phyloP scores from a whole-genome alignment of 2,113 vertebrate genomes.

The Turnix velox region DNA sequence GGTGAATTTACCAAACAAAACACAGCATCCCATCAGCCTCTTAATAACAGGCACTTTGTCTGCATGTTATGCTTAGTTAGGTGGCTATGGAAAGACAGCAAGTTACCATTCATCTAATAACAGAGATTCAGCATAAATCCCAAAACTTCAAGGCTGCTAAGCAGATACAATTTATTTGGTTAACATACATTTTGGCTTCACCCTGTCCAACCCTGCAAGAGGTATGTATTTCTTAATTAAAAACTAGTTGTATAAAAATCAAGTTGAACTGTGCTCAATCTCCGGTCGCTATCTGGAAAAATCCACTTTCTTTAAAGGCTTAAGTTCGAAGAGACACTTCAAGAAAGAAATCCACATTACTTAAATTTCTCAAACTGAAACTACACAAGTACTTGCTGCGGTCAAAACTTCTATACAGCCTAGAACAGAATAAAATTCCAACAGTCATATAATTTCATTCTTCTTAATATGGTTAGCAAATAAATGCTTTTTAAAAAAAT shows the following conservation, averaged over 20 bases:
- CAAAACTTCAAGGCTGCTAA: neutral
- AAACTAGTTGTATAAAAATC: neutral
- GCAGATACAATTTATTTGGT: neutral
- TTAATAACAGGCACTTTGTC: neutral
- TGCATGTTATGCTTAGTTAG: neutral
- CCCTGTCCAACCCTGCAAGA: neutral
- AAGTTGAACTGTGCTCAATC: neutral
- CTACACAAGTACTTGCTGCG: neutral
- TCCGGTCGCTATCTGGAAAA: neutral
- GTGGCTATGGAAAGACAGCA: neutral
- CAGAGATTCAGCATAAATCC: neutral
- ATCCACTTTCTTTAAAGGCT: neutral
- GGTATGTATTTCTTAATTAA: neutral
- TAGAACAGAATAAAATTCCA: neutral
- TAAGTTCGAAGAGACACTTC: neutral
- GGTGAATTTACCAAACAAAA: neutral
- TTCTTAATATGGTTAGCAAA: neutral
- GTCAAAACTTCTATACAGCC: neutral
- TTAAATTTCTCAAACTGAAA: neutral
- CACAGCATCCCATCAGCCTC: neutral
- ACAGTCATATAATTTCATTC: neutral
- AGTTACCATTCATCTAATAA: neutral
- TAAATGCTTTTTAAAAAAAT: neutral
- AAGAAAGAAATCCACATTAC: neutral
- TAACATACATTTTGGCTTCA: neutral